Evolutionary conservation across 2,113 vertebrate species (phyloP).

Genomic region (Aegotheles bennettii): DNA sequence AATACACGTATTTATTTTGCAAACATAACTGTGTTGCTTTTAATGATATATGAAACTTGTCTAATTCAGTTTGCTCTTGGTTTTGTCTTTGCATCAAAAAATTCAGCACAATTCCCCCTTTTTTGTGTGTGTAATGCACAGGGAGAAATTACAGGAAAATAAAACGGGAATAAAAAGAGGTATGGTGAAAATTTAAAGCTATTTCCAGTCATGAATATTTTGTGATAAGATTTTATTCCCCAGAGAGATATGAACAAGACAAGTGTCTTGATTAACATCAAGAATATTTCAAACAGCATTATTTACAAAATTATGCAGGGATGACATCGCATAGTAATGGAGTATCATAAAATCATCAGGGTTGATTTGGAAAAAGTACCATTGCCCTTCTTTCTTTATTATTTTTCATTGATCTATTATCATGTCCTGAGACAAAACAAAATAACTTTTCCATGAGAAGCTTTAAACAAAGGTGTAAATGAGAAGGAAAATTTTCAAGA

Average conservation of each 20-base stretch:
- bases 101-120: not conserved
- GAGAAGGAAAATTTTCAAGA: not conserved
- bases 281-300: not conserved
- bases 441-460: not conserved
- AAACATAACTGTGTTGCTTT: not conserved
- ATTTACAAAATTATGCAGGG: not conserved
- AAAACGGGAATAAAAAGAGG: not conserved
- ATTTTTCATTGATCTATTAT: not conserved
- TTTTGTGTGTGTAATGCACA: not conserved
- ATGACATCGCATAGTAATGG: not conserved
- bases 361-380: not conserved
- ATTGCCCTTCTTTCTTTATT: not conserved
- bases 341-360: not conserved
- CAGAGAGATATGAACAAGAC: not conserved
- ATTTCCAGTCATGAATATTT: not conserved
- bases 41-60: not conserved
- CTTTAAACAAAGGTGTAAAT: not conserved
- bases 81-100: not conserved
- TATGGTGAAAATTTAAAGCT: not conserved
- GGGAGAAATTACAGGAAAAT: not conserved
- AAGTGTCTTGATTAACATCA: constrained; percentile 26
- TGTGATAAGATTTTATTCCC: not conserved
- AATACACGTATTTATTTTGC: not conserved
- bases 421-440: not conserved
- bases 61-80: not conserved